Conservation (phyloP, 1,140 invertebrate species). For the Sminthurinus signatus region DNA sequence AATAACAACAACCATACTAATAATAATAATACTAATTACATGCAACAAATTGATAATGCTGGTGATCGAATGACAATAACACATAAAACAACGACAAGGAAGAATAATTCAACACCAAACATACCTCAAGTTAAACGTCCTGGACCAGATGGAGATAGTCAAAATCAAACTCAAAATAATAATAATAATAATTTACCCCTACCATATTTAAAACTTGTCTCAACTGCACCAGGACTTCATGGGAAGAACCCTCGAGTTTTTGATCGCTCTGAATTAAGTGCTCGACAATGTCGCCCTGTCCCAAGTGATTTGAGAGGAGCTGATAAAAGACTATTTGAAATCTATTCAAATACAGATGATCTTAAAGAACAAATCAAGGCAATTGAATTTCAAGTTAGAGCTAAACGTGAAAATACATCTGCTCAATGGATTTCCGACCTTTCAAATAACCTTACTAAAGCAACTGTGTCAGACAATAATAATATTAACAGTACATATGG, state of each 20-base stretch:
- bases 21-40: not conserved
- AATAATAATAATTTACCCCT: too few relatives aligned
- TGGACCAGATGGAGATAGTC: slow-evolving; percentile 17
- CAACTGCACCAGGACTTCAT: slow-evolving; percentile 4
- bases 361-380: slow-evolving; percentile 5
- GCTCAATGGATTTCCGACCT: slow-evolving; percentile 10
- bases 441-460: slow-evolving; percentile 8
- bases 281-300: not conserved
- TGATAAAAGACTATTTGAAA: slow-evolving; percentile 8
- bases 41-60: not conserved
- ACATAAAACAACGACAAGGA: not conserved
- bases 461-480: not conserved
- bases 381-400: slow-evolving; percentile 9
- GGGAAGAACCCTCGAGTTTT: slow-evolving; percentile 3
- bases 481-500: not conserved
- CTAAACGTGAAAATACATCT: not conserved
- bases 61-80: too few relatives aligned
- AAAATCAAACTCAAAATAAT: too few relatives aligned
- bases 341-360: slow-evolving; percentile 6
- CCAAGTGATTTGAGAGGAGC: slow-evolving; percentile 1
- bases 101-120: slow-evolving; percentile 3
- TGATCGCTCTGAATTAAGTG: slow-evolving; percentile 5
- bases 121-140: not conserved
- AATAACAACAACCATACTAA: not conserved
- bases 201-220: slow-evolving; percentile 6